Percentiles rank a stretch among this genome's conserved stretches.
These are phyloP conservation scores for Silurus meridionalis DNA, from an alignment of 2,113 vertebrate species.

Conservation along the genomic window DNA sequence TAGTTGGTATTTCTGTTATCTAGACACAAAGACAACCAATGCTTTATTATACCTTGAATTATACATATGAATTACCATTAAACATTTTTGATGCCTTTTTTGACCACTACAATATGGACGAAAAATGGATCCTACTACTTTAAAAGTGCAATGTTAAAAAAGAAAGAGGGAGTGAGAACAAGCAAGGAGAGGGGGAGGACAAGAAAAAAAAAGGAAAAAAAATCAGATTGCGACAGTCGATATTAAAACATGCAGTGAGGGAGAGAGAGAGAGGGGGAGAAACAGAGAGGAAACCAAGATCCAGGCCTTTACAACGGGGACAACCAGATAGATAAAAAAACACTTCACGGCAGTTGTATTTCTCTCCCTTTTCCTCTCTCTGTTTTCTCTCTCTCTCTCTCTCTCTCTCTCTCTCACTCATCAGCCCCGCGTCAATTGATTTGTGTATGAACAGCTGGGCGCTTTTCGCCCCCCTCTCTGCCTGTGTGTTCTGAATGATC, in stretches of 20 bases:
- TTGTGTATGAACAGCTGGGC: slow-evolving; percentile 99
- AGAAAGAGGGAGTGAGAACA: slow-evolving; percentile 75
- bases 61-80: background rate
- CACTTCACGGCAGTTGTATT: slow-evolving; percentile 64
- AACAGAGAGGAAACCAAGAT: slow-evolving; percentile 75
- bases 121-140: slow-evolving; percentile 38
- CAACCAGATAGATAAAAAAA: slow-evolving; percentile 86
- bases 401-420: slow-evolving; percentile 60
- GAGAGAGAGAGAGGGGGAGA: slow-evolving; percentile 34
- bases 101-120: background rate
- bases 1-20: slow-evolving; percentile 1
- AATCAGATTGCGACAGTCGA: slow-evolving; percentile 79
- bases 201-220: slow-evolving; percentile 75
- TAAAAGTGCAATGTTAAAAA: slow-evolving; percentile 53
- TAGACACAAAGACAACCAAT: slow-evolving; percentile 4
- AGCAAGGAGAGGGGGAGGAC: slow-evolving; percentile 69
- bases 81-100: slow-evolving; percentile 8
- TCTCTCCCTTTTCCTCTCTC: slow-evolving; percentile 23
- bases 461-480: slow-evolving; percentile 83
- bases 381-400: slow-evolving; percentile 17
- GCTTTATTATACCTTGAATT: background rate
- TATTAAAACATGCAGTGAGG: slow-evolving; percentile 88
- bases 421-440: slow-evolving; percentile 89
- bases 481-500: slow-evolving; percentile 96
- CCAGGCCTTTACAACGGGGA: slow-evolving; percentile 84